These are phyloP conservation scores for Psittacula echo DNA, from an alignment of 2,797 vertebrate species.

Conservation along the genomic window DNA sequence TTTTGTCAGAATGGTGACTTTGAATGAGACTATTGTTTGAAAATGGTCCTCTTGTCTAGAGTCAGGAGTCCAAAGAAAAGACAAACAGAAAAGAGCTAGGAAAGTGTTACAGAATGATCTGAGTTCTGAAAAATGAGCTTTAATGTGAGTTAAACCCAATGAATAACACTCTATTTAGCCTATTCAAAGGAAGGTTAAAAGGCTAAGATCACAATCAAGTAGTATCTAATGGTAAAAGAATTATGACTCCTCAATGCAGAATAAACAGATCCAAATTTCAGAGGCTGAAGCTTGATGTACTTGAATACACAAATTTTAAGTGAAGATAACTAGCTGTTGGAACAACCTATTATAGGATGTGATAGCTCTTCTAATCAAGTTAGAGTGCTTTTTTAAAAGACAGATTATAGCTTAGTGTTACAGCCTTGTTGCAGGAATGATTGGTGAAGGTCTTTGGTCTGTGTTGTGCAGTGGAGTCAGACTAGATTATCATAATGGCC, in stretches of 20 bases:
- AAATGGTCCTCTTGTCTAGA: not conserved
- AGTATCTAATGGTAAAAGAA: not conserved
- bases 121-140: not conserved
- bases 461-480: not conserved
- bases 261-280: not conserved
- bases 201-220: not conserved
- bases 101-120: not conserved
- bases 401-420: not conserved
- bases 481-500: not conserved
- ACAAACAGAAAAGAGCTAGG: not conserved
- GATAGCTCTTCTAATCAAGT: slow-evolving; percentile 18
- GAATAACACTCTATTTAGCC: not conserved
- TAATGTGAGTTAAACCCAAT: not conserved
- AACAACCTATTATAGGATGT: not conserved
- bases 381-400: not conserved
- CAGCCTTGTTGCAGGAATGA: slow-evolving; percentile 2
- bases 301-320: not conserved
- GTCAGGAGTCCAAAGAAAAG: not conserved
- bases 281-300: not conserved
- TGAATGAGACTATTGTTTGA: not conserved
- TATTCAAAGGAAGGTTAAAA: not conserved
- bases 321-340: not conserved
- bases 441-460: not conserved
- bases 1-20: not conserved
- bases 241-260: not conserved